phyloP scores from a whole-genome alignment of 1,140 invertebrate genomes.

The Phthorimaea operculella region DNA sequence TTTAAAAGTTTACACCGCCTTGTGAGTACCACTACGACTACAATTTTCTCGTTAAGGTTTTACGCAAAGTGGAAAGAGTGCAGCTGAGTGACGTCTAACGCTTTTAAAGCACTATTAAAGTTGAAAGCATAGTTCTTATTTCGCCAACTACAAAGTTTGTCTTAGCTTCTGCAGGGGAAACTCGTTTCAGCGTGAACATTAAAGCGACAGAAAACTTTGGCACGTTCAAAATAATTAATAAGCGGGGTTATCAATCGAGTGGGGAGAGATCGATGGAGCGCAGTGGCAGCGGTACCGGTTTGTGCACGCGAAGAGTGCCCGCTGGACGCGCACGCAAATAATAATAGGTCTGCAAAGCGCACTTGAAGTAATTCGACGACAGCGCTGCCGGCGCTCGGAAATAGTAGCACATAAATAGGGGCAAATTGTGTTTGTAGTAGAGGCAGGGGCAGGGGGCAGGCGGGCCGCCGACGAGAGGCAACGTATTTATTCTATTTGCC shows the following conservation, averaged over 20 bases:
- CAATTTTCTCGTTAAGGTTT: slow-evolving; percentile 1
- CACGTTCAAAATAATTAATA: slow-evolving; percentile 18
- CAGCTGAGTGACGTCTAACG: neutral
- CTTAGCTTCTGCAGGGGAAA: neutral
- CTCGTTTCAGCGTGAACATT: neutral
- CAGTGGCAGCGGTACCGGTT: slow-evolving; percentile 17
- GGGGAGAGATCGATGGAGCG: slow-evolving; percentile 25
- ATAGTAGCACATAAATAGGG: slow-evolving; percentile 35
- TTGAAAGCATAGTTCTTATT: neutral
- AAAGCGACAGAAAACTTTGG: slow-evolving; percentile 11
- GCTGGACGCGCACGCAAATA: slow-evolving; percentile 13
- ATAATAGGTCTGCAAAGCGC: slow-evolving; percentile 3
- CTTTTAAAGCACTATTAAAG: neutral
- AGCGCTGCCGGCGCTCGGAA: slow-evolving; percentile 14
- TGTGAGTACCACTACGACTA: neutral
- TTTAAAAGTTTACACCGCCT: slow-evolving; percentile 1
- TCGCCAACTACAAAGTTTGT: neutral
- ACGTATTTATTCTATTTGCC: slow-evolving; percentile 65
- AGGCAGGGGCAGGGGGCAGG: slow-evolving; percentile 24
- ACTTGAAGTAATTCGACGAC: slow-evolving; percentile 4
- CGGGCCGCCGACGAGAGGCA: slow-evolving; percentile 27
- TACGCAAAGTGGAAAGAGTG: neutral
- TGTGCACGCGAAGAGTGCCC: slow-evolving; percentile 21
- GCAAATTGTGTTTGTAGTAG: slow-evolving; percentile 56
- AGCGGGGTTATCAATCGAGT: slow-evolving; percentile 20